These are phyloP conservation scores for Mallateleia sp. DNA, from an alignment of 2,888 invertebrate genomes.

Conservation along the genomic window DNA sequence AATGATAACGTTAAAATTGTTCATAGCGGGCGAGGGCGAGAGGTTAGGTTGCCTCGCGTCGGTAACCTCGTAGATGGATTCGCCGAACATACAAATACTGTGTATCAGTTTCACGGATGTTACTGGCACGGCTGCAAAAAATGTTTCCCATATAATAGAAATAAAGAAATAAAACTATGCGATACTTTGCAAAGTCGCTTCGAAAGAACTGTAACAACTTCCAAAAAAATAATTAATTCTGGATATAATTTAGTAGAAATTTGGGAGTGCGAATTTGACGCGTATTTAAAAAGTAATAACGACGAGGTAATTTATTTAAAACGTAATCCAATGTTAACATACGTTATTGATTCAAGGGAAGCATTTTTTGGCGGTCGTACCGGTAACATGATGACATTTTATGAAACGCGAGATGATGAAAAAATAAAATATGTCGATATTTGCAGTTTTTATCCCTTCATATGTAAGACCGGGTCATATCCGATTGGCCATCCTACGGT, in stretches of 20 bases:
- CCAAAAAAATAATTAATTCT: not conserved
- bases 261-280: constrained; percentile 37
- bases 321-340: not conserved
- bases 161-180: not conserved
- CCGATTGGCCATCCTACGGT: not conserved
- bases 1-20: not conserved
- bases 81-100: constrained; percentile 2
- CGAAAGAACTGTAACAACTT: not conserved
- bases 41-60: constrained; percentile 6
- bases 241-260: constrained; percentile 34
- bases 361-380: constrained; percentile 17
- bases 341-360: not conserved
- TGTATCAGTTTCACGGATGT: constrained; percentile 49
- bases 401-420: not conserved
- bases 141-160: constrained; percentile 2
- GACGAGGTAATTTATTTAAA: not conserved
- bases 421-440: constrained; percentile 34
- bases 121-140: constrained; percentile 42
- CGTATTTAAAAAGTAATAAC: not conserved
- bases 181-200: constrained; percentile 11
- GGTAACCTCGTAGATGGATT: constrained; percentile 38
- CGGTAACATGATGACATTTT: not conserved
- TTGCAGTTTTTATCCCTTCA: constrained; percentile 71
- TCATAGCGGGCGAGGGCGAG: not conserved
- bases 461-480: constrained; percentile 80